Percentiles rank a stretch among this genome's conserved stretches.
These are phyloP conservation scores for Auanema sp. DNA, from an alignment of 2,888 invertebrate genomes.

Conservation along the genomic window DNA sequence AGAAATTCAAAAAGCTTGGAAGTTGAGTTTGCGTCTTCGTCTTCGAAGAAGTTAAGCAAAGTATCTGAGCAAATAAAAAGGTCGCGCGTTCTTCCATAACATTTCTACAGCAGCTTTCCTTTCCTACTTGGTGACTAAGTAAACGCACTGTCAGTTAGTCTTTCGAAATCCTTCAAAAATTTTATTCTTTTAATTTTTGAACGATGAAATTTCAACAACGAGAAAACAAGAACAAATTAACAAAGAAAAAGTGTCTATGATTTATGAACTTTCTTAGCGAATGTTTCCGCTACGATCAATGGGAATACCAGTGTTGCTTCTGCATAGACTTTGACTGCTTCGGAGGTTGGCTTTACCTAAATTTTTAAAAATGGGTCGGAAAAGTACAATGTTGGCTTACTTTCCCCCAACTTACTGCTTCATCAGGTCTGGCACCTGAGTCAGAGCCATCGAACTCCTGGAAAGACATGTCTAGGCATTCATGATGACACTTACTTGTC, in stretches of 20 bases:
- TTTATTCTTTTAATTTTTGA: slow-evolving; percentile 4
- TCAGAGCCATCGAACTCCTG: slow-evolving; percentile 91
- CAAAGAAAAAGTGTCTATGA: not conserved
- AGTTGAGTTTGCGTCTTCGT: not conserved
- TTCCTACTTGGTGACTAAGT: not conserved
- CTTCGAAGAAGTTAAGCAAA: slow-evolving; percentile 6
- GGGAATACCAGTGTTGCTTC: slow-evolving; percentile 94
- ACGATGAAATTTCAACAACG: slow-evolving; percentile 4
- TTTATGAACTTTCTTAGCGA: slow-evolving; percentile 71
- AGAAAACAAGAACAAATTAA: not conserved
- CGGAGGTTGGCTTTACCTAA: slow-evolving; percentile 36
- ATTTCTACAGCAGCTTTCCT: not conserved
- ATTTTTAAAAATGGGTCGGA: not conserved
- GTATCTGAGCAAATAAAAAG: not conserved
- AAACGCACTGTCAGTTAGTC: not conserved
- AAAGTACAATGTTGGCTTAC: slow-evolving; percentile 10
- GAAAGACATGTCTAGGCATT: slow-evolving; percentile 8
- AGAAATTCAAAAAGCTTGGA: slow-evolving; percentile 2
- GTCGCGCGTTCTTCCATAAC: not conserved
- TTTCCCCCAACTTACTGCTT: slow-evolving; percentile 98
- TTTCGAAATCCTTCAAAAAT: slow-evolving; percentile 1
- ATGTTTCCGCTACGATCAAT: slow-evolving; percentile 90
- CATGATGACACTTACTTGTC: slow-evolving; percentile 40
- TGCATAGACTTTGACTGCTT: slow-evolving; percentile 44
- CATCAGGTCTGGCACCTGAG: slow-evolving; percentile 94